These are phyloP conservation scores for Meta bourneti DNA, from an alignment of 2,888 invertebrate genomes.

Conservation along the genomic window DNA sequence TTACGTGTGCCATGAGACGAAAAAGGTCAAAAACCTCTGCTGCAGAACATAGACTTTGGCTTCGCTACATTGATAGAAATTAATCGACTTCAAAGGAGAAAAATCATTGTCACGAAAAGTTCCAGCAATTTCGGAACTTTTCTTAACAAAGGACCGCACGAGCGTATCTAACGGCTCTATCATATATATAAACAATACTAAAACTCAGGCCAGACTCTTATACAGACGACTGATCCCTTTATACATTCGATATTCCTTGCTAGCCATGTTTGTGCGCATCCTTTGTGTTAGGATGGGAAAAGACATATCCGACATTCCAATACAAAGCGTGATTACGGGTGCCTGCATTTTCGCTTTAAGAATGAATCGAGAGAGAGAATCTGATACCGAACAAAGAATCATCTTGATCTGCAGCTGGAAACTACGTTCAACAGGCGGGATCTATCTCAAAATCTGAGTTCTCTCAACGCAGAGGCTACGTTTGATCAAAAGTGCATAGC, in stretches of 20 bases:
- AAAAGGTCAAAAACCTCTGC: no score
- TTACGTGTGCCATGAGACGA: no score
- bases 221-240: constrained; percentile 29
- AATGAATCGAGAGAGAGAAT: constrained; percentile 65
- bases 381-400: constrained; percentile 56
- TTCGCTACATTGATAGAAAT: no score
- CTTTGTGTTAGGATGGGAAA: constrained; percentile 55
- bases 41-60: no score
- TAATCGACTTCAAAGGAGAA: no score
- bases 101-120: no score
- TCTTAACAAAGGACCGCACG: no score
- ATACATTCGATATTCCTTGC: constrained; percentile 26
- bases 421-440: constrained; percentile 4
- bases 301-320: constrained; percentile 60
- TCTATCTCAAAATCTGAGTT: constrained; percentile 41
- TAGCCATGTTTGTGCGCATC: constrained; percentile 49
- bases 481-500: constrained; percentile 50
- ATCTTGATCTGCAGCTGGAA: constrained; percentile 59
- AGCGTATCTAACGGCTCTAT: no score
- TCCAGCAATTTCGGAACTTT: no score
- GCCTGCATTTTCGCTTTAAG: constrained; percentile 57
- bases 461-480: constrained; percentile 21
- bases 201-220: constrained; percentile 20
- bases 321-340: constrained; percentile 67
- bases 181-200: background rate